Base-by-base conservation (phyloP, 2,888 invertebrate species). In the Ischnura elegans region DNA sequence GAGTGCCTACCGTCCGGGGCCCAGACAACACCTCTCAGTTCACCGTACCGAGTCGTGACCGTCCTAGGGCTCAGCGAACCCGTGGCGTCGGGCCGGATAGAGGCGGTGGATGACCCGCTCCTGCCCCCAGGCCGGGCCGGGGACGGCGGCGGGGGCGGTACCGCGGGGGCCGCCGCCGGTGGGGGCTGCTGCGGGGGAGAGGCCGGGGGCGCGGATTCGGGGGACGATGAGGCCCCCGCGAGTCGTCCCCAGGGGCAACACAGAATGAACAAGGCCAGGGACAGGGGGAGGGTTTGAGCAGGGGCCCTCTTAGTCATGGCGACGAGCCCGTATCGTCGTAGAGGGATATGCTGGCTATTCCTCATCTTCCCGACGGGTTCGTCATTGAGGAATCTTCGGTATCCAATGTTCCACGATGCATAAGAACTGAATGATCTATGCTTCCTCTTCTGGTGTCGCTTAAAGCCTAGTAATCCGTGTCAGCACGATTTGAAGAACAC, bases 31-130 rank as follows among this genome's bases (percentile, higher is more conserved):
- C 96, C 96, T 42, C 96, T 95, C 55, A 96, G 95, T 93, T 95
- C 95, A 25, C 96, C 96, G 94, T 96, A 96, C 90, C 96, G 95
- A 0, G 96, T 96, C 87, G 95, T 95, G 87, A 96, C 95, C 8
- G 95, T 95, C 42, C 95, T 94, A 2, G 95, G 94, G 76, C 94
- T 94, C 10, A 90, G 66, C 21, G 90, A 90, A 29, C 90, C 90
- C 25, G 90, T 90, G 66, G 90, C 55, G 36, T 90, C 90, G 43
- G 61, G 61, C 42, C 61, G 10, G 43, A 66, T 90, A 45, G 90
- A 90, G 43, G 90, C 87, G 21, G 87, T 42, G 55, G 87, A 55
- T 4, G 87, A 55, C 25, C 42, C n/a, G 61, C 90, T 43, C 36
- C 87, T 55, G 1, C n/a, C n/a, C 1, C 43, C 43, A 29, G 43